Evolutionary conservation across 2,113 vertebrate genomes (phyloP), one percentile per base, ranked within the genome.

Genomic region (Thermophis baileyi): DNA sequence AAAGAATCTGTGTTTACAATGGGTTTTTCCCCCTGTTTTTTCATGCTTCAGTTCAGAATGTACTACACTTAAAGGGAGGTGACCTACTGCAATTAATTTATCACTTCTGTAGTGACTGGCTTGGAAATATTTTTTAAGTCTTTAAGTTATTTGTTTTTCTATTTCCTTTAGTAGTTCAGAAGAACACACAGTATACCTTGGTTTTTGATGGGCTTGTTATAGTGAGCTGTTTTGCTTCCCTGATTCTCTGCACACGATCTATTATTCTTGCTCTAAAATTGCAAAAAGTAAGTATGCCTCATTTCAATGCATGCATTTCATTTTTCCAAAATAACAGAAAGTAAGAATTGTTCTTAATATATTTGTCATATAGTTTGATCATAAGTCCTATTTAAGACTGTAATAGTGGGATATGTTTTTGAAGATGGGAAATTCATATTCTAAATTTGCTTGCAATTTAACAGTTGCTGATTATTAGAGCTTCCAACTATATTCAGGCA

Each of bases 141-240:
- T 50, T 85, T 92, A 25, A 90, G 7, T 93, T 89, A 1, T 55
- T 27, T 91, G 95, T 91, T 22, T 94, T 81, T 91, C 95, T 91
- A 20, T 93, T 63, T 96, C 88, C 96, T 18, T 20, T 91, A 96
- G 95, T 96, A 99, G 98, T 98, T 94, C 98, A 99, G 97, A 99
- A 98, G 60, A 99, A 98, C 94, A 98, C 97, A 0, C 98, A 98
- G 53, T 99, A 99, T 92, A 96, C 98, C 18, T 97, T 99, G 94
- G 94, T 98, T 53, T 99, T 99, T 92, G 99, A 99, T 91, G 97
- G 96, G 5, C 98, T 99, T 94, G 98, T 99, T 93, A 99, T 99
- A 49, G 63, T 98, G 60, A 97, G 98, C 69, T 99, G 99, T 94
- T 90, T 99, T 95, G 98, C 97, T 0, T 99, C 99, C 30, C 98